Base-by-base conservation (phyloP, 2,797 vertebrate genomes). In the Hippoglossus hippoglossus region DNA sequence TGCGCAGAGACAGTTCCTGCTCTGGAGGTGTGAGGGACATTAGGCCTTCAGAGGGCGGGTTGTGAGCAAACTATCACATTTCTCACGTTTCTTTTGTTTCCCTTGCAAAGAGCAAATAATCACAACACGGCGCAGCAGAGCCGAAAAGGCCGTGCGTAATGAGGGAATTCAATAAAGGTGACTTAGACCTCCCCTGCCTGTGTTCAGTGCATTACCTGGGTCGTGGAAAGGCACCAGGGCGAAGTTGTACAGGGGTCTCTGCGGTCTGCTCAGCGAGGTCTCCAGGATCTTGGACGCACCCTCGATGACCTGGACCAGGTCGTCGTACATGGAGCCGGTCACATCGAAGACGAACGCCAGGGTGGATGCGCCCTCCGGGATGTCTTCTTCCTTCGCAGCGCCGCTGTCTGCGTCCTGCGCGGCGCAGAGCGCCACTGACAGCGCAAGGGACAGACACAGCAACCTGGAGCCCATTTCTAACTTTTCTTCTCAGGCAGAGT, bases 311-410 rank as follows among this genome's bases (percentile, higher is more conserved):
- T 99, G 98, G 63, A 98, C 96, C 83, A 99, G 88, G 80, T 99
- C 98, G 72, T 99, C 98, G 71, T 99, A 99, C 98, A 99, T 99
- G 87, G 98, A 99, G 39, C 98, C 98, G 50, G 98, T 99, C 55
- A 99, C 98, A 76, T 99, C 98, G 70, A 99, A 99, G 24, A 99
- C 98, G 87, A 99, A 99, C 0, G 97, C 96, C 89, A 99, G 90
- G 31, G 98, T 99, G 65, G 98, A 98, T 50, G 97, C 97, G 46
- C 97, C 98, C 85, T 98, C 96, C 3, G 97, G 96, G 80, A 96
- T 94, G 24, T 92, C 94, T 78, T 95, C 81, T 49, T 92, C 94
- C 80, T 86, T 79, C 0, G 72, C 12, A 71, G 61, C 73, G 24
- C 63, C 82, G 25, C 50, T 77, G 9, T 90, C 10, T 63, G 90